These are phyloP conservation scores for Luffia ferchaultella DNA, from an alignment of 2,888 invertebrate species.

Conservation along the genomic window DNA sequence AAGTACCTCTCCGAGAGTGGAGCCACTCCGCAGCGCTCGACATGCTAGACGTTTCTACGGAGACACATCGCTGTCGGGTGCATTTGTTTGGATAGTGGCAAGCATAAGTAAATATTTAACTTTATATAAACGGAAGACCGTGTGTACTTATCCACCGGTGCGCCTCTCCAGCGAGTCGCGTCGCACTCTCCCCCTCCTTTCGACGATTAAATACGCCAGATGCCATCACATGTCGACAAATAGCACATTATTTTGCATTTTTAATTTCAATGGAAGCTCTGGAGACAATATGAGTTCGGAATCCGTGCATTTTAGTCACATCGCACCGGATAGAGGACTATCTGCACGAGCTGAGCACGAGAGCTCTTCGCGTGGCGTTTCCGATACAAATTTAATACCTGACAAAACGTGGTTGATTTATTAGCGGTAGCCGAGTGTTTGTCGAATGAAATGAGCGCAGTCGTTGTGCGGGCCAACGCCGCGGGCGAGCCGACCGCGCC, in stretches of 20 bases:
- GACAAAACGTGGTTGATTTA: constrained; percentile 41
- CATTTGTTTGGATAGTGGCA: constrained; percentile 34
- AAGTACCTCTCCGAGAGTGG: not conserved
- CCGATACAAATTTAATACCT: constrained; percentile 38
- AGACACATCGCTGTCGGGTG: constrained; percentile 8
- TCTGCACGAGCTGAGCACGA: not conserved
- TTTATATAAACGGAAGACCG: constrained; percentile 33
- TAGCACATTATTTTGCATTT: constrained; percentile 45
- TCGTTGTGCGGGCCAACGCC: constrained; percentile 1
- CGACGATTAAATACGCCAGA: constrained; percentile 17
- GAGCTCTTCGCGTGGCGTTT: constrained; percentile 1
- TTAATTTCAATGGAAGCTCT: constrained; percentile 36
- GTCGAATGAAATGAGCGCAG: constrained; percentile 29
- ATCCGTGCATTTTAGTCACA: not conserved
- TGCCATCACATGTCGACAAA: constrained; percentile 29
- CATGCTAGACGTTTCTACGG: not conserved
- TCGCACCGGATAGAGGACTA: not conserved
- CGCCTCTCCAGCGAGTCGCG: constrained; percentile 8
- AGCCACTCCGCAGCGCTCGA: not conserved
- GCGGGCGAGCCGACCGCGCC: not conserved
- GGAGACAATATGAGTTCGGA: constrained; percentile 32
- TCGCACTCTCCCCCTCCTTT: not conserved
- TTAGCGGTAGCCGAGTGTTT: constrained; percentile 28
- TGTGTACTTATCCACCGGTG: constrained; percentile 27
- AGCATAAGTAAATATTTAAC: constrained; percentile 44